Evolutionary conservation across 2,888 invertebrate genomes (phyloP), one percentile per base, ranked within the genome.

Genomic region (Mythimna pallens): DNA sequence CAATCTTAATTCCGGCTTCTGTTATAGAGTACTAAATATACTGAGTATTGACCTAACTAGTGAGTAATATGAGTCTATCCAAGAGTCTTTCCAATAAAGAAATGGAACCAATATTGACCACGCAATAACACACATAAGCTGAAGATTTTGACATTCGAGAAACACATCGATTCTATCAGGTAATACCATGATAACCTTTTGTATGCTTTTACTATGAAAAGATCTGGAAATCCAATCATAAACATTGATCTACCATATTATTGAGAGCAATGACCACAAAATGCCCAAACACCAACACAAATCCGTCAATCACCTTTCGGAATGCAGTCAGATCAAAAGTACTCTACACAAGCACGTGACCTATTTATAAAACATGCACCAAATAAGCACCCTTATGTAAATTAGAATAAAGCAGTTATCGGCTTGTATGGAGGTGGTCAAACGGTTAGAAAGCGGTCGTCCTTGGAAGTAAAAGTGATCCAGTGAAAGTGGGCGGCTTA

Each of bases 391-490:
- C 73, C 82, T 64, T 84, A 80, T 9, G 0, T 0, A 0, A 40
- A 64, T 54, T 5, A 40, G 2, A 58, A 81, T 81, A 83, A 80
- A 75, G 79, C 61, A 61, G 54, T 70, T 74, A 77, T 73, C 65
- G 22, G 73, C 63, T 63, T 84, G 76, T 70, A 43, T 80, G 70
- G 52, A 59, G 73, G 36, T 36, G 34, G 30, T 58, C 65, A 63
- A 83, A 80, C 78, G 59, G 76, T 84, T 89, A 94, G 94, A 94
- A 94, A 94, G 94, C 83, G 87, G 91, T 89, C 87, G 93, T 93
- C 94, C 94, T 94, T 94, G 93, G 73, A 80, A 87, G 93, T 92
- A 93, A 93, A 92, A 92, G 92, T 86, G 78, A 87, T 90, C 87
- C 88, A 86, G 94, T 89, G 94, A 94, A 94, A 94, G 93, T 92